A percentile compares a stretch with the other conserved stretches of the same genome.
These are phyloP conservation scores for Lophius piscatorius DNA, from an alignment of 2,113 vertebrate species.

Conservation along the genomic window DNA sequence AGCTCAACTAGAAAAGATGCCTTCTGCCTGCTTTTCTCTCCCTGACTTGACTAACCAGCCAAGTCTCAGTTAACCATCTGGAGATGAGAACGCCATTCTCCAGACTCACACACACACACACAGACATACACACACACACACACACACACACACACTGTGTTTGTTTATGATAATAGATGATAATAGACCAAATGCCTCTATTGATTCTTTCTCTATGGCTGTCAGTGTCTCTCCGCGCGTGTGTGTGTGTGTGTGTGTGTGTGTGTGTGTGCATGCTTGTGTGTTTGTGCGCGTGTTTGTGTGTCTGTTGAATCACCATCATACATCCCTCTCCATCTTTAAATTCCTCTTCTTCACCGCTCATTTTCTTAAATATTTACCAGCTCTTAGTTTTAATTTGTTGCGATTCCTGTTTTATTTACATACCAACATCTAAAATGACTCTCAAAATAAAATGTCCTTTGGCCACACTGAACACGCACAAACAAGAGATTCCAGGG, in stretches of 20 bases:
- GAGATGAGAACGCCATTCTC: constrained; percentile 66
- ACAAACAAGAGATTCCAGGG: too few relatives aligned
- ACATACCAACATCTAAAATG: not conserved
- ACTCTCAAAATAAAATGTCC: not conserved
- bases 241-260: constrained; percentile 33
- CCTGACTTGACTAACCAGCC: constrained; percentile 66
- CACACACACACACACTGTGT: constrained; percentile 33
- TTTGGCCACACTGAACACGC: not conserved
- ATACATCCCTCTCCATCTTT: constrained; percentile 19
- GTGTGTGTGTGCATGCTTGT: too few relatives aligned
- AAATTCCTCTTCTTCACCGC: constrained; percentile 18
- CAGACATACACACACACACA: constrained; percentile 28
- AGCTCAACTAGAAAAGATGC: constrained; percentile 65
- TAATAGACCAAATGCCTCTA: constrained; percentile 78
- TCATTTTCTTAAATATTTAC: constrained; percentile 4
- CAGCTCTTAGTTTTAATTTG: not conserved
- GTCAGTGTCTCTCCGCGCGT: constrained; percentile 37
- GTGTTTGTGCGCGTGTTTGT: too few relatives aligned
- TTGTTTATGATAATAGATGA: constrained; percentile 80
- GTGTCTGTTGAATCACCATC: not conserved
- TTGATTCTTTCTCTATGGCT: constrained; percentile 72
- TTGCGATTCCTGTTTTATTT: not conserved
- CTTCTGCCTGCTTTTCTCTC: constrained; percentile 67
- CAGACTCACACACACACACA: constrained; percentile 47
- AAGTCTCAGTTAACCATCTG: constrained; percentile 73